Conservation (phyloP, 2,888 invertebrate species). For the Luperina testacea region DNA sequence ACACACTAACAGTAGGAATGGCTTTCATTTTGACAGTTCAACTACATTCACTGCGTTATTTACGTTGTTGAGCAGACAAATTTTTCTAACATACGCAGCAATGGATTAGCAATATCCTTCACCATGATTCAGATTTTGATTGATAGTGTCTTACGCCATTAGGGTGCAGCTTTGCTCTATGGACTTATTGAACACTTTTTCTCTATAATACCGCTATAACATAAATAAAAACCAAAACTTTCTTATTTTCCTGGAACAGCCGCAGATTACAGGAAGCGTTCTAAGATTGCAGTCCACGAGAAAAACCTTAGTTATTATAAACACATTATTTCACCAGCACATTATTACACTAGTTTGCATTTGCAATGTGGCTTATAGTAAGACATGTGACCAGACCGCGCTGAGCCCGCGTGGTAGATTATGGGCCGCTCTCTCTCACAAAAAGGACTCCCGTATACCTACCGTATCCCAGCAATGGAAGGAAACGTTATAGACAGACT, state of each 20-base stretch:
- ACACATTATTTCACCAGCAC: constrained; percentile 23
- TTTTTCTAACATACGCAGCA: too few species aligned
- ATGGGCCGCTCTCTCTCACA: not conserved
- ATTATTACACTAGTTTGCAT: constrained; percentile 7
- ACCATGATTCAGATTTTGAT: too few species aligned
- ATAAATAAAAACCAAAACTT: constrained; percentile 20
- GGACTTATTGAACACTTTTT: not conserved
- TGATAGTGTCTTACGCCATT: too few species aligned
- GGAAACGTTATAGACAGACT: too few species aligned
- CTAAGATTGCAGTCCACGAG: constrained; percentile 10
- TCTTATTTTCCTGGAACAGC: constrained; percentile 26
- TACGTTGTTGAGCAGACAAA: too few species aligned
- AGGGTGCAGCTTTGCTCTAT: too few species aligned
- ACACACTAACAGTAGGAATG: too few species aligned
- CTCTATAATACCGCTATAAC: not conserved
- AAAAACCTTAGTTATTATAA: constrained; percentile 13
- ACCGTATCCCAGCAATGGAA: too few species aligned
- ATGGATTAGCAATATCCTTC: too few species aligned
- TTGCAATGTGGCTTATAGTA: not conserved
- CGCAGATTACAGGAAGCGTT: constrained; percentile 27
- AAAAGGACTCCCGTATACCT: not conserved
- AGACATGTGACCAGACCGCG: not conserved
- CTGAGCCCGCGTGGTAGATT: not conserved
- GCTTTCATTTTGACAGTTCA: too few species aligned
- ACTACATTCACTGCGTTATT: too few species aligned